Conservation (phyloP, 2,113 vertebrate genomes). For the Pseudorectes ferrugineus region DNA sequence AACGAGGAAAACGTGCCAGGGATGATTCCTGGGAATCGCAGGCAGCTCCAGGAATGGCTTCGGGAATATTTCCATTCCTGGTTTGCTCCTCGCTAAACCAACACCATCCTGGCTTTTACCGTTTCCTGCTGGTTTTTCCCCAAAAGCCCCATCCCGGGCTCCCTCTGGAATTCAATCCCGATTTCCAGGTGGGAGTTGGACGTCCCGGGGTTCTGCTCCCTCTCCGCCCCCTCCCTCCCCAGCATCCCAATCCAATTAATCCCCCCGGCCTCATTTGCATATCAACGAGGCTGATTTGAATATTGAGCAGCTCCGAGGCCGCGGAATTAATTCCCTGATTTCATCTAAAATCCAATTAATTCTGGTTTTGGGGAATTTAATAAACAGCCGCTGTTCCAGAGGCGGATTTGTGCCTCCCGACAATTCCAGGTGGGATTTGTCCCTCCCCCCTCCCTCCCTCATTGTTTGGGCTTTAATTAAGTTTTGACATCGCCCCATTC, state of each 20-base stretch:
- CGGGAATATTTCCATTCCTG: accelerated
- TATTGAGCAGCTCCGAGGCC: neutral
- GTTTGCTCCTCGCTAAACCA: neutral
- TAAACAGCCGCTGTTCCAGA: neutral
- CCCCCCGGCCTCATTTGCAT: neutral
- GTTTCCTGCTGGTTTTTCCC: neutral
- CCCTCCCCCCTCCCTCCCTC: neutral
- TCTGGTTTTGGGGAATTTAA: neutral
- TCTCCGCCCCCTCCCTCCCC: neutral
- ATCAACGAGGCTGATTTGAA: neutral
- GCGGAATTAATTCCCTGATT: neutral
- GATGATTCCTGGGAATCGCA: neutral
- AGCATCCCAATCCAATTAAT: neutral
- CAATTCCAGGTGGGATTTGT: neutral
- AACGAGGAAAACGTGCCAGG: neutral
- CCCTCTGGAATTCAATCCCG: neutral
- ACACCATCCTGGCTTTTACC: accelerated
- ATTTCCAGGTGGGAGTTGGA: neutral
- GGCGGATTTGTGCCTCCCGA: neutral
- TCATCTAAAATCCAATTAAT: neutral
- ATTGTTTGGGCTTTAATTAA: neutral
- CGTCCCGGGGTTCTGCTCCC: accelerated
- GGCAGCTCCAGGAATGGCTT: neutral
- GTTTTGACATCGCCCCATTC: neutral
- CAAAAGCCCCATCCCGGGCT: accelerated